Base-by-base conservation (phyloP, 2,888 invertebrate genomes). In the Spodoptera exigua region DNA sequence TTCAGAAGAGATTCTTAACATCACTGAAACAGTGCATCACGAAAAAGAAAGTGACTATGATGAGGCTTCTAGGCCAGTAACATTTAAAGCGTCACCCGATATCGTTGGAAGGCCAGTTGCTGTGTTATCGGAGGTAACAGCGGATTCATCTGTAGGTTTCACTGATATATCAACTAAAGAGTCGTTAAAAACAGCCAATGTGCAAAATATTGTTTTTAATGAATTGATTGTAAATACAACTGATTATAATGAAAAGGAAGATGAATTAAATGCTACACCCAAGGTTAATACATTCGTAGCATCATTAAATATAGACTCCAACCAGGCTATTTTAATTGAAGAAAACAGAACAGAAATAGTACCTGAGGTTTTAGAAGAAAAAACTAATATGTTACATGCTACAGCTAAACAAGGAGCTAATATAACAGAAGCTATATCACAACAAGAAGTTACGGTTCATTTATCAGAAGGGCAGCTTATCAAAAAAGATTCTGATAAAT, bases 241-340 rank as follows among this genome's bases (percentile, higher is more conserved):
- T 13, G 88, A 95, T 65, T 82, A 82, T 21, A 95, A 92, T 63
- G 96, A 96, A 90, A 93, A 92, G 64, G 96, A 96, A 92, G 87
- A 82, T 46, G 47, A 17, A 21, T 65, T 89, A 61, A 58, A 81
- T 55, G 47, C 65, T 41, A 48, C 68, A 36, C 55, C 55, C 1
- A 75, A 70, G 61, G 84, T 87, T 4, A 83, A 73, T 55, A 57
- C 76, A 16, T 79, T 65, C 18, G 70, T 74, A 43, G 90, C 90
- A 14, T 72, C 74, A 12, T 49, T 84, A 1, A 84, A 84, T 60
- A 63, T 92, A 40, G 85, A 89, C 74, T 83, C 90, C 7, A 94
- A 86, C 60, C 87, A 94, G 60, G 94, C 95, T 39, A 71, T 96
- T 57, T 85, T 92, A 27, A 86, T 96, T 44, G 92, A 91, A 75